phyloP scores from a whole-genome alignment of 2,113 vertebrate genomes.

The Nettapus auritus region DNA sequence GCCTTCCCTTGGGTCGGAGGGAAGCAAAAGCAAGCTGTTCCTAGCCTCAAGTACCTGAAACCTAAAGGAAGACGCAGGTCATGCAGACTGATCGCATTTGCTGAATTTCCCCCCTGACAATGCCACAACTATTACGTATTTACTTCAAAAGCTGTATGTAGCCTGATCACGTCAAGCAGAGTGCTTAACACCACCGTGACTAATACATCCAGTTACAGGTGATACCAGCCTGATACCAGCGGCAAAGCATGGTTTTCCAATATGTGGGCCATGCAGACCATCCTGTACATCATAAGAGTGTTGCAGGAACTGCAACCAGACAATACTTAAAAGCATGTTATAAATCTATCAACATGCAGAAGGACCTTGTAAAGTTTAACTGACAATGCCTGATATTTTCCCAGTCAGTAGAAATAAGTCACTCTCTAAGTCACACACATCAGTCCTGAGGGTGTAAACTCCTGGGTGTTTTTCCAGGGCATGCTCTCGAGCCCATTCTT shows the following conservation, averaged over 20 bases:
- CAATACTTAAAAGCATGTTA: fast-evolving
- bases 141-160: neutral
- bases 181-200: neutral
- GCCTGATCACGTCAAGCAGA: neutral
- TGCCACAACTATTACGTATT: neutral
- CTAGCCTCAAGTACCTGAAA: neutral
- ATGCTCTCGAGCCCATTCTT: too few relatives aligned
- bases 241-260: neutral
- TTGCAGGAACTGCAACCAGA: neutral
- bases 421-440: too few relatives aligned
- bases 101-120: neutral
- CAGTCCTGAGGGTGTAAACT: too few relatives aligned
- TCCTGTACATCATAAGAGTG: neutral
- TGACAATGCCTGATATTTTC: too few relatives aligned
- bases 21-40: neutral
- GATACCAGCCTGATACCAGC: neutral
- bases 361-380: too few relatives aligned
- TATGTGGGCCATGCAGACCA: fast-evolving
- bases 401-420: too few relatives aligned
- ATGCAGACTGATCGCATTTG: neutral
- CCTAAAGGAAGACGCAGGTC: neutral
- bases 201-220: neutral
- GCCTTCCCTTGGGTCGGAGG: neutral
- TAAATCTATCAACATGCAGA: too few relatives aligned
- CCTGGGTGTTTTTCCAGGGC: too few relatives aligned